Base-by-base conservation (phyloP, 2,888 invertebrate species). In the Nemoura dubitans region DNA sequence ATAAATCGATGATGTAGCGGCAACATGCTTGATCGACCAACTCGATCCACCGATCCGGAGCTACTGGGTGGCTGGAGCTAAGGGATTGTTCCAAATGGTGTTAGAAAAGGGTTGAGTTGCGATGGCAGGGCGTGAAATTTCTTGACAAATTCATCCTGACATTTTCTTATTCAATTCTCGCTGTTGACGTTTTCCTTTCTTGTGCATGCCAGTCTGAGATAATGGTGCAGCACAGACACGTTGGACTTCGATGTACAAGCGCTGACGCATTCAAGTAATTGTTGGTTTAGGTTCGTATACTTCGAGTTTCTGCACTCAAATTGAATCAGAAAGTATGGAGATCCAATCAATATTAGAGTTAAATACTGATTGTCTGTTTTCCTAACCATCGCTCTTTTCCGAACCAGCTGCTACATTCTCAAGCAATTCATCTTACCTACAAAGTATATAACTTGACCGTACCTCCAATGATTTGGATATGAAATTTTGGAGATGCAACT, bases 151-250 rank as follows among this genome's bases (percentile, higher is more conserved):
- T 25, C 42, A 43, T 25, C 76, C 59, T 84, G 76, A 84, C 59
- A 76, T 5, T 30, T 84, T 27, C 84, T 83, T 83, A 84, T 84
- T 84, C 84, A 83, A 6, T 25, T 21, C 83, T 42, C n/a, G 42
- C 26, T 84, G 84, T 84, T 84, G 84, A 28, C 84, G 84, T 84
- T 7, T 84, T 27, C 59, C 29, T 84, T 84, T 84, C 59, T 84
- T 84, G 21, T 76, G 76, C 16, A 76, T 76, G 84, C 29, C 76
- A 84, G 29, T 21, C 59, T 28, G 10, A 3, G 16, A 84, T 59
- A 84, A 84, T 84, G 28, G 29, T 1, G 76, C 28, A 2, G 3
- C 25, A 5, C 5, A 78, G 78, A 78, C 78, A 78, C n/a, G 28
- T 78, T 16, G 27, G 14, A 59, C 28, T 78, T 7, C 10, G 28